These are phyloP conservation scores for Drosophila pseudoananassae DNA, from an alignment of 1,140 invertebrate species.

Conservation along the genomic window DNA sequence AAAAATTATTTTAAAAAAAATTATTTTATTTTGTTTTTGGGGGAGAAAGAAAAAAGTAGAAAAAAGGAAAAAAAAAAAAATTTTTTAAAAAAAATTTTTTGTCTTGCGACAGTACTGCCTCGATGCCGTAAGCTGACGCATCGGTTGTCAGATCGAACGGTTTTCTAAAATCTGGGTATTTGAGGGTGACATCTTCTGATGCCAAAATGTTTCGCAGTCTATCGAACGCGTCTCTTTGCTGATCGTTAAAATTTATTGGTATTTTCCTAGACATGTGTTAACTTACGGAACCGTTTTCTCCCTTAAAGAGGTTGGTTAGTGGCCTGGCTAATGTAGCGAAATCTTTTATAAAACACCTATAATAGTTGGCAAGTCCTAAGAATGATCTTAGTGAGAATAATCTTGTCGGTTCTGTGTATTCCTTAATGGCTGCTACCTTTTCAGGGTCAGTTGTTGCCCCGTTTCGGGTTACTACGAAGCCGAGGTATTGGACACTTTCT, in stretches of 20 bases:
- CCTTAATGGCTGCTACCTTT: no score
- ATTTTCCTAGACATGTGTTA: not conserved
- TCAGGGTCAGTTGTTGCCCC: no score
- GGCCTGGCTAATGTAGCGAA: not conserved
- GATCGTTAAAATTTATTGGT: not conserved
- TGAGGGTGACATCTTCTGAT: conserved; percentile 4
- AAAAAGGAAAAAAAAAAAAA: no score
- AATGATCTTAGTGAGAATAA: no score
- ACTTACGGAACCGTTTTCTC: not conserved
- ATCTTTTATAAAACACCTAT: not conserved
- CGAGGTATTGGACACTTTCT: not conserved
- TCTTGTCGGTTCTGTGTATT: no score
- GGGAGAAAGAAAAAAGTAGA: no score
- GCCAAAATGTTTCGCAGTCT: not conserved
- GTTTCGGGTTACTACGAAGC: no score
- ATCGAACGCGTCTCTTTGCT: not conserved
- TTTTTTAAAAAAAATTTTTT: no score
- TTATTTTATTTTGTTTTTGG: no score
- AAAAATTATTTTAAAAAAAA: no score
- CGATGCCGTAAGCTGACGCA: not conserved
- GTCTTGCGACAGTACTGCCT: not conserved
- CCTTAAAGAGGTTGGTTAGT: not conserved
- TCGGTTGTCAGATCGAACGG: conserved; percentile 7
- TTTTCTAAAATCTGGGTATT: conserved; percentile 1
- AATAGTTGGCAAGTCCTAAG: no score